phyloP scores from a whole-genome alignment of 2,113 vertebrate genomes.

The Callipepla squamata region DNA sequence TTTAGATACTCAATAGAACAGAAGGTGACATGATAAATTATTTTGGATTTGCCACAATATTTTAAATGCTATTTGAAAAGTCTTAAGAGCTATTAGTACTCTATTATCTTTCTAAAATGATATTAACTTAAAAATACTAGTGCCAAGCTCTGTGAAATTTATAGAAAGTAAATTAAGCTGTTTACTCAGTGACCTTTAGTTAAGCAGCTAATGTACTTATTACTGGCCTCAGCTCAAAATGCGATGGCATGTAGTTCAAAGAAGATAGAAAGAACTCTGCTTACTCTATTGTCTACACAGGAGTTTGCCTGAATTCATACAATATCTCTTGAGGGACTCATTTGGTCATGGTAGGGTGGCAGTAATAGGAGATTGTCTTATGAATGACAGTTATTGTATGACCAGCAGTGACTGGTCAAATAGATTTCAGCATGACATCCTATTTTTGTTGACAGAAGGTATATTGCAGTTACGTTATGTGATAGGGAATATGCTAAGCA shows the following conservation, averaged over 20 bases:
- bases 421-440: not conserved
- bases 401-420: not conserved
- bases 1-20: not conserved
- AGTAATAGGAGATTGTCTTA: not conserved
- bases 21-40: not conserved
- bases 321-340: not conserved
- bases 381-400: not conserved
- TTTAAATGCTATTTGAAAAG: not conserved
- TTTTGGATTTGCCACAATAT: not conserved
- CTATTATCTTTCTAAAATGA: not conserved
- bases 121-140: not conserved
- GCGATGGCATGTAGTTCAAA: not conserved
- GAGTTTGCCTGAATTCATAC: not conserved
- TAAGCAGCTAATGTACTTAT: not conserved
- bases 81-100: not conserved
- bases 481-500: slow-evolving; percentile 1
- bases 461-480: not conserved
- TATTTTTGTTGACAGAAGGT: slow-evolving; percentile 28
- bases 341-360: not conserved
- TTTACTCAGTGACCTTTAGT: not conserved
- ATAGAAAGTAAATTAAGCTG: not conserved
- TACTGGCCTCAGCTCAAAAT: not conserved
- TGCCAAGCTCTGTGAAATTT: not conserved
- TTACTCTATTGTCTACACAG: not conserved
- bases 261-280: not conserved